Percentiles rank a stretch among this genome's conserved stretches.
Conservation (phyloP, 53 echinoderm and acorn worm species). For the Echinarachnius parma region DNA sequence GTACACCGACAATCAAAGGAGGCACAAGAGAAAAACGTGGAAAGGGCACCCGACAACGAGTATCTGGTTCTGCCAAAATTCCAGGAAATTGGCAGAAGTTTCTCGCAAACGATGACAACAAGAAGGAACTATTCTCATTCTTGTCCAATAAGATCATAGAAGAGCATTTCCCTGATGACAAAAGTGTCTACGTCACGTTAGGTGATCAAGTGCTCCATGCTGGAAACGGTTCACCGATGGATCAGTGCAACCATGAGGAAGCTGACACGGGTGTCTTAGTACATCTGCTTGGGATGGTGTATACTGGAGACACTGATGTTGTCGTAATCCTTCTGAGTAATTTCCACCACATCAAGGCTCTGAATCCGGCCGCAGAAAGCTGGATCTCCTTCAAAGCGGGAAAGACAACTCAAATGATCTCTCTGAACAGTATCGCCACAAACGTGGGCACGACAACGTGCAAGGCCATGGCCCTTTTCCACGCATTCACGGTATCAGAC, state of each 20-base stretch:
- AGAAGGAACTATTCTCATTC: slow-evolving; percentile 42
- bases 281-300: slow-evolving; percentile 37
- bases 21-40: slow-evolving; percentile 55
- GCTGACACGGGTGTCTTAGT: slow-evolving; percentile 45
- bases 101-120: slow-evolving; percentile 36
- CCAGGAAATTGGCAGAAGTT: slow-evolving; percentile 55
- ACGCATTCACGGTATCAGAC: too few relatives aligned
- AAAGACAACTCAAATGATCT: slow-evolving; percentile 43
- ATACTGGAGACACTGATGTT: slow-evolving; percentile 32
- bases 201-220: slow-evolving; percentile 27
- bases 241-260: slow-evolving; percentile 49
- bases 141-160: slow-evolving; percentile 25
- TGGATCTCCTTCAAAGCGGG: slow-evolving; percentile 44
- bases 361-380: slow-evolving; percentile 31
- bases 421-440: slow-evolving; percentile 30
- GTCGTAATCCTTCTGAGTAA: slow-evolving; percentile 29
- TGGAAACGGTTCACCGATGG: slow-evolving; percentile 31
- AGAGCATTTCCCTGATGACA: slow-evolving; percentile 31
- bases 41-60: slow-evolving; percentile 28
- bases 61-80: slow-evolving; percentile 17
- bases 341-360: slow-evolving; percentile 35
- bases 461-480: too few relatives aligned
- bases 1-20: slow-evolving; percentile 31
- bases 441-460: slow-evolving; percentile 19
- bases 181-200: slow-evolving; percentile 16